A percentile compares a stretch with the other conserved stretches of the same genome.
Conservation (phyloP, 2,888 invertebrate species). For the Platycheirus rosarum region DNA sequence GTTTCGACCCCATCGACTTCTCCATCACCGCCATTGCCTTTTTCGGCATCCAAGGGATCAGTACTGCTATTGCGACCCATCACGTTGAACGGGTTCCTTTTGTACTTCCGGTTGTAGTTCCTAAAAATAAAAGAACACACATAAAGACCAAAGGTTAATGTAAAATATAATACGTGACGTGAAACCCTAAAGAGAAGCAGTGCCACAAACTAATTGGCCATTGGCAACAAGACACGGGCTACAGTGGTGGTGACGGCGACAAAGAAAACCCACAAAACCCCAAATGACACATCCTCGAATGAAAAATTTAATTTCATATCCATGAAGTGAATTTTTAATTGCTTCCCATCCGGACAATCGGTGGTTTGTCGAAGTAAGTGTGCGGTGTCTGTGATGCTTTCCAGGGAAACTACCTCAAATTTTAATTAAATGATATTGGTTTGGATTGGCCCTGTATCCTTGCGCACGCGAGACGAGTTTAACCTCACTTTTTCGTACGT, state of each 20-base stretch:
- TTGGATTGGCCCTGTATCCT: slow-evolving; percentile 29
- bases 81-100: slow-evolving; percentile 69
- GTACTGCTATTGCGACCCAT: slow-evolving; percentile 70
- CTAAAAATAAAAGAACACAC: slow-evolving; percentile 57
- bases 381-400: slow-evolving; percentile 65
- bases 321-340: slow-evolving; percentile 73
- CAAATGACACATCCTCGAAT: slow-evolving; percentile 38
- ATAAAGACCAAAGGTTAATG: slow-evolving; percentile 58
- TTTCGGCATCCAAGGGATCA: slow-evolving; percentile 74
- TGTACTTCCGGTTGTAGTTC: slow-evolving; percentile 76
- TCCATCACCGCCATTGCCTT: slow-evolving; percentile 76
- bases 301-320: slow-evolving; percentile 70
- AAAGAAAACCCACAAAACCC: slow-evolving; percentile 42
- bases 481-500: neutral
- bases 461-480: slow-evolving; percentile 8
- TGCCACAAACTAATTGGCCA: slow-evolving; percentile 66
- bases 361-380: slow-evolving; percentile 42
- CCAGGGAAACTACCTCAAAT: slow-evolving; percentile 67
- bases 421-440: slow-evolving; percentile 74
- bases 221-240: slow-evolving; percentile 25
- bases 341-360: slow-evolving; percentile 60
- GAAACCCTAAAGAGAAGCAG: slow-evolving; percentile 25
- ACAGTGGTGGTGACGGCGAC: neutral
- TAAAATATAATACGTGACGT: slow-evolving; percentile 48
- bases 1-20: slow-evolving; percentile 76